Base-by-base conservation (phyloP, 92 coral and sea anemone species). In the Diadumene lineata region DNA sequence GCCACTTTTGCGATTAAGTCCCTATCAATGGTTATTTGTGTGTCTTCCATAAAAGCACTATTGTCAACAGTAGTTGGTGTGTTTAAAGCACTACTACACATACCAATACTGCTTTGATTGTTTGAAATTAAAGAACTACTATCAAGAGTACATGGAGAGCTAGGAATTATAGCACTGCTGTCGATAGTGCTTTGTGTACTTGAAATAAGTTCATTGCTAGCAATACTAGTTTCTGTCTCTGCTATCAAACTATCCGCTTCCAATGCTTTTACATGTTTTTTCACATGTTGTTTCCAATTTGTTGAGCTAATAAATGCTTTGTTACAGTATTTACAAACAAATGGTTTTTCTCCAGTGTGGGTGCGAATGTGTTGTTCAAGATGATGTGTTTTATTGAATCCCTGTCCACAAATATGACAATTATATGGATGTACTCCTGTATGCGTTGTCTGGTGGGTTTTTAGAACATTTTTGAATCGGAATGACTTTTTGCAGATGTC, bases 301-400 rank as follows among this genome's bases (percentile, higher is more conserved):
- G 43, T 3, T 2, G 7, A 2, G 27, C 22, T 30, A 1, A 11
- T 27, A 31, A 62, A 62, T 27, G 38, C 3, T 19, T 31, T 62
- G 11, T 22, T 43, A 28, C 68, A 62, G 43, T 62, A 28, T 1
- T n/a, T 1, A 62, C 68, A 62, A n/a, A 21, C 17, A 19, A 28
- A 62, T 1, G 68, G 68, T 43, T 62, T 62, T 19, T 62, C 68
- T 2, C 68, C 68, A 62, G 68, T 62, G 38, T 62, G 68, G 43
- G 18, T 62, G 15, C 68, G 30, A 11, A 2, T 28, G 18, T 62
- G 68, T 23, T 28, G 3, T 13, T 62, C 68, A 31, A 62, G 68
- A n/a, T 23, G 2, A 4, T 23, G 2, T 23, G 24, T 28, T 29
- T 19, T 28, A 3, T 28, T 43, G 31, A 62, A 62, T 28, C 68